A percentile compares a stretch with the other conserved stretches of the same genome.
Evolutionary conservation across 2,113 vertebrate genomes (phyloP).

Genomic region (Ahaetulla prasina): DNA sequence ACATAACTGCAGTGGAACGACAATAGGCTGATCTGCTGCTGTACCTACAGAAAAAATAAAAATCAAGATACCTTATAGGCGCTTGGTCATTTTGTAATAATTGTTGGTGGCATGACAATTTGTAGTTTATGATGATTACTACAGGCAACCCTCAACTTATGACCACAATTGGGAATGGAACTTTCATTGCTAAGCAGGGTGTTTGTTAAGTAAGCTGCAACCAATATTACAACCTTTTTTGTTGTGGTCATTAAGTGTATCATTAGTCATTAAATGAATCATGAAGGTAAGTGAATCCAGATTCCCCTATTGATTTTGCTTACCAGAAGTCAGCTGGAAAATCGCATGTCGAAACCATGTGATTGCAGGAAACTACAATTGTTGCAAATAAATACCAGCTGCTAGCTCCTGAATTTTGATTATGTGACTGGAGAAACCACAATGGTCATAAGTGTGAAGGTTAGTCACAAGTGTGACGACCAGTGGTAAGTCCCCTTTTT

Average conservation of each 20-base stretch:
- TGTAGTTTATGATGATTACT: neutral
- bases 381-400: neutral
- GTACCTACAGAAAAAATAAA: constrained; percentile 75
- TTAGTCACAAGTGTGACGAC: neutral
- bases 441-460: neutral
- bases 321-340: too few species aligned
- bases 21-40: constrained; percentile 94
- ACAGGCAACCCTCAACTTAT: neutral
- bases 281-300: neutral
- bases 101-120: neutral
- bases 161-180: neutral
- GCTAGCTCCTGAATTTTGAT: neutral
- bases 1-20: constrained; percentile 96
- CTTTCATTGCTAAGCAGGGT: neutral
- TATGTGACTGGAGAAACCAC: neutral
- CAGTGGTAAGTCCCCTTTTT: neutral
- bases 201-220: neutral
- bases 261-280: neutral
- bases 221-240: neutral
- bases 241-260: neutral
- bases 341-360: too few species aligned
- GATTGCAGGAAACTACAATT: too few species aligned
- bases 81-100: neutral
- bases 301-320: too few species aligned
- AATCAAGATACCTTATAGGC: neutral